These are phyloP conservation scores for Xiphophorus maculatus DNA, from an alignment of 2,113 vertebrate genomes.

Conservation along the genomic window DNA sequence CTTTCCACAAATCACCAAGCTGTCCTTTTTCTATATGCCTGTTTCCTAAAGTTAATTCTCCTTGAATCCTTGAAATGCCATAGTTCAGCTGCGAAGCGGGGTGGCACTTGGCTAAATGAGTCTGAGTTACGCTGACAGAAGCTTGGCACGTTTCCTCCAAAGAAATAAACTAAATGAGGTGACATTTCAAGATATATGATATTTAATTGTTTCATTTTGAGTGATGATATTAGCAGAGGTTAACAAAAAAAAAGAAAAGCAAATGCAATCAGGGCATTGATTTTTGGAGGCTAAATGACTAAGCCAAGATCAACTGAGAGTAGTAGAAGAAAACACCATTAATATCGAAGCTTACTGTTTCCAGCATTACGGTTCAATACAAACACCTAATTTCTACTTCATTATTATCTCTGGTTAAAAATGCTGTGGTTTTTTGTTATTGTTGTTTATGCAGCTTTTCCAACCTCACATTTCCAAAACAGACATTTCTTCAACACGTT, in stretches of 20 bases:
- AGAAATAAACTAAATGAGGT: slow-evolving; percentile 21
- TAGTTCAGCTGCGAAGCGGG: slow-evolving; percentile 44
- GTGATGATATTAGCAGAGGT: slow-evolving; percentile 63
- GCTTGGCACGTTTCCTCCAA: slow-evolving; percentile 12
- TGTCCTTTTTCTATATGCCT: slow-evolving; percentile 3
- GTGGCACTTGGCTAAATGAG: slow-evolving; percentile 37
- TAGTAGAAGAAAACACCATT: slow-evolving; percentile 47
- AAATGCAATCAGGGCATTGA: slow-evolving; percentile 69
- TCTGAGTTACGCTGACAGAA: slow-evolving; percentile 58
- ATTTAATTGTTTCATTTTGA: slow-evolving; percentile 57
- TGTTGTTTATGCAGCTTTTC: not conserved
- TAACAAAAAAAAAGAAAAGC: slow-evolving; percentile 58
- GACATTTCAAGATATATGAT: slow-evolving; percentile 64
- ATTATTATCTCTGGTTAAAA: not conserved
- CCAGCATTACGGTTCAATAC: slow-evolving; percentile 18
- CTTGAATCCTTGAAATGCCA: slow-evolving; percentile 61
- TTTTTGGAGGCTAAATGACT: slow-evolving; percentile 60
- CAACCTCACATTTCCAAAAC: not conserved
- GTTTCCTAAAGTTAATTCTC: slow-evolving; percentile 9
- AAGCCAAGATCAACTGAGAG: slow-evolving; percentile 52
- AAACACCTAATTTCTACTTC: slow-evolving; percentile 8
- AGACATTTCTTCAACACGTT: slow-evolving; percentile 9
- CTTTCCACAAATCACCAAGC: slow-evolving; percentile 51
- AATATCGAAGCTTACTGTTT: slow-evolving; percentile 49
- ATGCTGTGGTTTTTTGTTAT: not conserved